Conservation (phyloP, 2,797 vertebrate species). For the Sebastes trivittatus region DNA sequence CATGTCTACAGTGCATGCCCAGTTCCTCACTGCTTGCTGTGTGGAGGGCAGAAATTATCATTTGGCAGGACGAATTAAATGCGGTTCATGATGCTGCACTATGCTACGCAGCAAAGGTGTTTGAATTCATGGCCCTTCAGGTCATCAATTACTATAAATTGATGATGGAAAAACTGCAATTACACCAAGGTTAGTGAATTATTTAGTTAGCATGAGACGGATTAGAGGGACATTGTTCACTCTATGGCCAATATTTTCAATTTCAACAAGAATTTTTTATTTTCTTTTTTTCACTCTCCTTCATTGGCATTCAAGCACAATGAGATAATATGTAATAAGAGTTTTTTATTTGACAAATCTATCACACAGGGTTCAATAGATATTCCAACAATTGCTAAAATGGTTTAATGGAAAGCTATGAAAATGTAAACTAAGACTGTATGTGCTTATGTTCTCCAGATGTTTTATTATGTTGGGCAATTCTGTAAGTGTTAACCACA, state of each 20-base stretch:
- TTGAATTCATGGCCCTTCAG: constrained; percentile 58
- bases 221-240: constrained; percentile 46
- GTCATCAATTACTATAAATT: constrained; percentile 70
- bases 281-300: background rate
- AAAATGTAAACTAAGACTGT: background rate
- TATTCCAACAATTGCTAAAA: background rate
- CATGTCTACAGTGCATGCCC: background rate
- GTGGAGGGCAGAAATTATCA: constrained; percentile 15
- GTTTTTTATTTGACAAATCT: background rate
- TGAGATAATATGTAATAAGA: background rate
- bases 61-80: constrained; percentile 12
- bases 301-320: background rate
- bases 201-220: constrained; percentile 39
- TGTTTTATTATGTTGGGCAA: background rate
- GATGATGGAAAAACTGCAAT: constrained; percentile 63
- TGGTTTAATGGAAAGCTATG: background rate
- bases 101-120: constrained; percentile 29
- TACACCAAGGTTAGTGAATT: constrained; percentile 55
- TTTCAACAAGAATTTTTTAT: background rate
- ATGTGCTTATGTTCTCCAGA: background rate
- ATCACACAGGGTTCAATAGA: background rate
- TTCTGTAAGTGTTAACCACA: background rate
- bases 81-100: constrained; percentile 14
- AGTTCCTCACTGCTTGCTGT: background rate
- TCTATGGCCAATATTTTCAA: constrained; percentile 14